Conservation (phyloP, 2,797 vertebrate genomes). For the Amniataba percoides region DNA sequence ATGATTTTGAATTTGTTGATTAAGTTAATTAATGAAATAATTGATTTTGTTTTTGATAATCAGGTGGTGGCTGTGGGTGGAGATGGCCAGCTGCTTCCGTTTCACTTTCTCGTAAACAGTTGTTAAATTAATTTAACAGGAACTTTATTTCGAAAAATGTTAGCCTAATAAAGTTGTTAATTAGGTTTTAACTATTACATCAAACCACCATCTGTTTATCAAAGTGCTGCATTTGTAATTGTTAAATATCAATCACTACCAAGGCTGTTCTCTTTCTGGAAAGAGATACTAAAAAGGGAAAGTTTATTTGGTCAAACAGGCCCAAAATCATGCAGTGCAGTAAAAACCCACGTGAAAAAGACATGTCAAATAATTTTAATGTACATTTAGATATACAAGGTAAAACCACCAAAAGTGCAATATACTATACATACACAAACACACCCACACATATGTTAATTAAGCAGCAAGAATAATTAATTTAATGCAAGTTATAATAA, state of each 20-base stretch:
- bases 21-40: neutral
- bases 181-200: neutral
- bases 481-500: too few relatives aligned
- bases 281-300: neutral
- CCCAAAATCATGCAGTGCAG: neutral
- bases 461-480: too few relatives aligned
- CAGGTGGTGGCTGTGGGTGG: neutral
- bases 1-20: neutral
- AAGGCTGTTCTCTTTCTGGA: neutral
- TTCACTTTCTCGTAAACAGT: constrained; percentile 21
- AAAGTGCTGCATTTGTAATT: neutral
- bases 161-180: neutral
- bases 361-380: too few relatives aligned
- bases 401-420: too few relatives aligned
- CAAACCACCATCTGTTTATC: neutral
- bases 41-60: constrained; percentile 14
- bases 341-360: too few relatives aligned
- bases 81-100: constrained; percentile 29
- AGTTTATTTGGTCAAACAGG: neutral
- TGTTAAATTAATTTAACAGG: constrained; percentile 5
- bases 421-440: too few relatives aligned
- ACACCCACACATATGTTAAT: too few relatives aligned
- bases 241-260: neutral
- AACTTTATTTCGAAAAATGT: neutral
- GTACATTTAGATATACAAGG: too few relatives aligned